Evolutionary conservation across 2,888 invertebrate genomes (phyloP), one percentile per base, ranked within the genome.

Genomic region (Criorhina ranunculi): DNA sequence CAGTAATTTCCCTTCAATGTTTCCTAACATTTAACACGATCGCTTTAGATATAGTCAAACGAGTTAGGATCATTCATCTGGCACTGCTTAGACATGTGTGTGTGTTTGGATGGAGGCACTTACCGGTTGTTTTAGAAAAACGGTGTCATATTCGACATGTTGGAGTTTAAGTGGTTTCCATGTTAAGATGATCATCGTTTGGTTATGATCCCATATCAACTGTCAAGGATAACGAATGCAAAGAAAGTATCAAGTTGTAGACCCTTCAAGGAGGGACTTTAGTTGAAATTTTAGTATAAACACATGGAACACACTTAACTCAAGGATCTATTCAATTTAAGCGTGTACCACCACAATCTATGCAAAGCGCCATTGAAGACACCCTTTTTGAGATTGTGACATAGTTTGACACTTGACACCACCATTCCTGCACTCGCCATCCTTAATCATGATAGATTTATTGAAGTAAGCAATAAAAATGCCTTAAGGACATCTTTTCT

Each of bases 91-190:
- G n/a, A n/a, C n/a, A 15, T 46, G 8, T 51, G 4, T 8, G 49
- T 29, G 11, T 24, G n/a, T 24, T 24, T 24, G 24, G 1, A 4
- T 24, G 12, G 31, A 35, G 24, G 49, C 53, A 9, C 70, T 60
- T 31, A 60, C 62, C 29, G 24, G 78, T 72, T 78, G 62, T 64
- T 62, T 62, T 29, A 40, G 51, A 15, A 60, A 17, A 46, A 75
- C 31, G 85, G 85, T 85, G 85, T 85, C 85, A 85, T 70, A 85
- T 85, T 85, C 85, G 59, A 70, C 78, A 78, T 78, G 62, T 79
- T 31, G 75, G 67, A 31, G 59, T 66, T 76, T 80, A 85, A 85
- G 85, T 85, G 85, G 80, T 75, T 79, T 79, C 73, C 42, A 82
- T 67, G 69, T 62, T 77, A 70, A 70, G 53, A 78, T 57, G 69